Evolutionary conservation across 2,888 invertebrate species (phyloP), one percentile per base, ranked within the genome.

Genomic region (Ditula angustiorana): DNA sequence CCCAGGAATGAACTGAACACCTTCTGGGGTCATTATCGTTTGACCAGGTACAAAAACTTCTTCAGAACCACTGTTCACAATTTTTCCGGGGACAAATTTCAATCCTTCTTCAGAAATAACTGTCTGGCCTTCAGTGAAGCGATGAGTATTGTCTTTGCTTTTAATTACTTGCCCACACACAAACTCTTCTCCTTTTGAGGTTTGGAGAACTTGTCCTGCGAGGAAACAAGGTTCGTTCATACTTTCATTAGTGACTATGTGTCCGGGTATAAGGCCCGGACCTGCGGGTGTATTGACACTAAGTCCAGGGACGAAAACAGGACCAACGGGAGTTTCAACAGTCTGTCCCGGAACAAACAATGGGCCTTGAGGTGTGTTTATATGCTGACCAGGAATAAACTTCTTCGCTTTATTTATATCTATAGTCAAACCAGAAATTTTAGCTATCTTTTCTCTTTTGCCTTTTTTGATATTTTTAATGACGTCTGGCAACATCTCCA

Each of bases 341-440:
- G 96, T 95, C 84, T 96, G 96, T 2, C 96, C 96, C 0, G 96
- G 96, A 11, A 96, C 94, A 78, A 96, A 96, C 47, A 95, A 86
- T 30, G 94, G 94, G 1, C 96, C 96, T 62, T 93, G 94, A 52
- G 95, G 95, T 0, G 96, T 96, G 68, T 95, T 94, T 1, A 96
- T 86, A 74, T 95, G 94, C 86, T 96, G 96, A 0, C 96, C 96
- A 1, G 95, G 94, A 49, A 96, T 83, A 80, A 96, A 96, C 72
- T 94, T 95, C 76, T 94, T 94, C 2, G 95, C 95, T 75, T 95
- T 95, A 56, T 95, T 94, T 62, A 95, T 94, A 65, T 95, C 94
- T 59, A 96, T 79, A 35, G 92, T 94, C 16, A 96, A 87, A 37
- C 96, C 96, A 28, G 95, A 93, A 13, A 96, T 93, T 76, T 95